phyloP scores from a whole-genome alignment of 2,888 invertebrate species.

The Tetanocera ferruginea region DNA sequence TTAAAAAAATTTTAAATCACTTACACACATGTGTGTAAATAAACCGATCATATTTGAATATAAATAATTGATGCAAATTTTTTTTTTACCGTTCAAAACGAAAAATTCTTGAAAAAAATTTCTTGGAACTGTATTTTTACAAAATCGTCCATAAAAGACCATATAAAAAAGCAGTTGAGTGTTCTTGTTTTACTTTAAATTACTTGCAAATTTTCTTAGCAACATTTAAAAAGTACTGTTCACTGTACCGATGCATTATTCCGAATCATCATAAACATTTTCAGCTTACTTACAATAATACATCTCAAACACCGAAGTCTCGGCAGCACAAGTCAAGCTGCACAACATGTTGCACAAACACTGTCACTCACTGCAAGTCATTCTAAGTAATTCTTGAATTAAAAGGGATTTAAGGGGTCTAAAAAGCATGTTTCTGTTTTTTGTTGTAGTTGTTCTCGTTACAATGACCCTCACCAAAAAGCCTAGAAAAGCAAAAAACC shows the following conservation, averaged over 20 bases:
- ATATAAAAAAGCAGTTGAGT: no score
- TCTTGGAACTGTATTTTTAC: no score
- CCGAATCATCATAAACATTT: slow-evolving; percentile 16
- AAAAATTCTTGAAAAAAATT: no score
- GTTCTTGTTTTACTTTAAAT: not conserved
- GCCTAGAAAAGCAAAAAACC: no score
- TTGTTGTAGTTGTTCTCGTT: not conserved
- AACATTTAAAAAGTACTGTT: not conserved
- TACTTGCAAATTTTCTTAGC: not conserved
- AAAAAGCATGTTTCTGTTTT: not conserved
- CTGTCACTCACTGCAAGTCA: slow-evolving; percentile 4
- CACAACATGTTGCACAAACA: slow-evolving; percentile 30
- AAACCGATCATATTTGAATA: no score
- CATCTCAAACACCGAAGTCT: not conserved
- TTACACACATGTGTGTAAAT: no score
- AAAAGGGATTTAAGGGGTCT: not conserved
- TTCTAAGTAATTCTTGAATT: not conserved
- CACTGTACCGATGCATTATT: slow-evolving; percentile 1
- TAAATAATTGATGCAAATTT: no score
- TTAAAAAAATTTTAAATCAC: no score
- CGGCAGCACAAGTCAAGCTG: not conserved
- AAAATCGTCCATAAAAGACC: no score
- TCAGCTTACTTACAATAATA: slow-evolving; percentile 2
- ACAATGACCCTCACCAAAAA: not conserved
- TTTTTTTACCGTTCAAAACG: no score